These are phyloP conservation scores for Corydoras sp. DNA, from an alignment of 2,113 vertebrate species.

Conservation along the genomic window DNA sequence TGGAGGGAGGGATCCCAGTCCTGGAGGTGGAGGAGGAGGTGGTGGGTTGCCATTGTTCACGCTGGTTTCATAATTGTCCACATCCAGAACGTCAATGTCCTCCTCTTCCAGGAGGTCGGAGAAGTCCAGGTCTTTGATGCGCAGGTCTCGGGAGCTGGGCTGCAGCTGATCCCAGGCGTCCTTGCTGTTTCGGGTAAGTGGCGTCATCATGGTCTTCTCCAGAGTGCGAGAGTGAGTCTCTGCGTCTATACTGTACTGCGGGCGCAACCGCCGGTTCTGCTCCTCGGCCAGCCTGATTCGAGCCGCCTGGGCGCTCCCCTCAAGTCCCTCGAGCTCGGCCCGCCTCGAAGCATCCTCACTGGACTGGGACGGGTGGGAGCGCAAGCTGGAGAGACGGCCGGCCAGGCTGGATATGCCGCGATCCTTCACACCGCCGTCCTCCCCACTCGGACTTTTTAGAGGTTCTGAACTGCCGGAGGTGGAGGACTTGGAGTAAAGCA, in stretches of 20 bases:
- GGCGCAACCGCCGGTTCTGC: conserved; percentile 50
- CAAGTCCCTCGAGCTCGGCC: conserved; percentile 58
- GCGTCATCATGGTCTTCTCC: conserved; percentile 64
- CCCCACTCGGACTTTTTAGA: neutral
- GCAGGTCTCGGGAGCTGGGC: conserved; percentile 61
- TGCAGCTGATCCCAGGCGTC: conserved; percentile 66
- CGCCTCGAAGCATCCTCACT: conserved; percentile 47
- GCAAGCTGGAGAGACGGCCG: conserved; percentile 53
- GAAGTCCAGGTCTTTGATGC: conserved; percentile 93
- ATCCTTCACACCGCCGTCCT: neutral
- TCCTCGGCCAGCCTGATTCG: conserved; percentile 53
- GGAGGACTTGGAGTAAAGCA: conserved; percentile 66
- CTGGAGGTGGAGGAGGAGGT: conserved; percentile 50
- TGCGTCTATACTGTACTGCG: conserved; percentile 70
- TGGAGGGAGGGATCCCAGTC: conserved; percentile 46
- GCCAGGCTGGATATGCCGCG: conserved; percentile 33
- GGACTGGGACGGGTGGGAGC: conserved; percentile 25
- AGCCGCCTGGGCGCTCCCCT: conserved; percentile 56
- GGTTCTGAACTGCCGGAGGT: neutral
- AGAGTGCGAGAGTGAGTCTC: conserved; percentile 66
- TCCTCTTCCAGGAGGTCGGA: conserved; percentile 90
- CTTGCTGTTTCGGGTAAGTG: conserved; percentile 60
- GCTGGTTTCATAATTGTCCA: conserved; percentile 51
- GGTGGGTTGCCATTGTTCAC: conserved; percentile 46
- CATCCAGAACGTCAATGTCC: conserved; percentile 80